These are phyloP conservation scores for Pluvialis apricaria DNA, from an alignment of 2,113 vertebrate genomes.

Conservation along the genomic window DNA sequence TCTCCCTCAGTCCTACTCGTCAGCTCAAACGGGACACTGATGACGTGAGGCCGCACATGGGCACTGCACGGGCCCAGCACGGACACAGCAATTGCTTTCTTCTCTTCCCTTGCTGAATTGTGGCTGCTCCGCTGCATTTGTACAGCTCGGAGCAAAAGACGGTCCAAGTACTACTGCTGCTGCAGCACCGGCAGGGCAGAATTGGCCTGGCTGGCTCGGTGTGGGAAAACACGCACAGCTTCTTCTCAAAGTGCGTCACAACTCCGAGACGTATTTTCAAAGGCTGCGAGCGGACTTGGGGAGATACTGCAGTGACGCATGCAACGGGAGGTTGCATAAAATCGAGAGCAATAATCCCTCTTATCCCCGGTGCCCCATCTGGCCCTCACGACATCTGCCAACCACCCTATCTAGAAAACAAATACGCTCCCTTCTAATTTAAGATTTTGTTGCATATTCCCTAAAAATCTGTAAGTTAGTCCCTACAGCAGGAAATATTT, in stretches of 20 bases:
- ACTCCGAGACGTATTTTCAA: fast-evolving
- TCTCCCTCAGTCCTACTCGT: not conserved
- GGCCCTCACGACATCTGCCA: not conserved
- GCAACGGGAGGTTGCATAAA: not conserved
- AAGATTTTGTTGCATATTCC: not conserved
- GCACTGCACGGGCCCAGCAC: not conserved
- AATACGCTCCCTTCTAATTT: not conserved
- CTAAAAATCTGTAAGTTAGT: not conserved
- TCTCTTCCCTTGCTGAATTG: not conserved
- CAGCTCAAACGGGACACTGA: not conserved
- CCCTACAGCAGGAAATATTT: not conserved
- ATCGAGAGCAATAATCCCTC: not conserved
- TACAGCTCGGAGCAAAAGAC: not conserved
- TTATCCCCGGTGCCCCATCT: conserved; percentile 17
- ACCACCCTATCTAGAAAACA: not conserved
- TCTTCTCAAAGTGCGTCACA: not conserved
- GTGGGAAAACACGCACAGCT: not conserved
- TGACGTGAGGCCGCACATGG: fast-evolving
- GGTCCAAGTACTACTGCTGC: fast-evolving
- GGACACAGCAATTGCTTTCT: not conserved
- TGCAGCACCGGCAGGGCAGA: not conserved
- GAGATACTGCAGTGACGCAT: not conserved
- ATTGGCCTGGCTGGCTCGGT: fast-evolving
- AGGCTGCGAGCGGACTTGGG: not conserved
- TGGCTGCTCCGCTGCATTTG: not conserved